Base-by-base conservation (phyloP, 1,140 invertebrate species). In the Calycopis cecrops region DNA sequence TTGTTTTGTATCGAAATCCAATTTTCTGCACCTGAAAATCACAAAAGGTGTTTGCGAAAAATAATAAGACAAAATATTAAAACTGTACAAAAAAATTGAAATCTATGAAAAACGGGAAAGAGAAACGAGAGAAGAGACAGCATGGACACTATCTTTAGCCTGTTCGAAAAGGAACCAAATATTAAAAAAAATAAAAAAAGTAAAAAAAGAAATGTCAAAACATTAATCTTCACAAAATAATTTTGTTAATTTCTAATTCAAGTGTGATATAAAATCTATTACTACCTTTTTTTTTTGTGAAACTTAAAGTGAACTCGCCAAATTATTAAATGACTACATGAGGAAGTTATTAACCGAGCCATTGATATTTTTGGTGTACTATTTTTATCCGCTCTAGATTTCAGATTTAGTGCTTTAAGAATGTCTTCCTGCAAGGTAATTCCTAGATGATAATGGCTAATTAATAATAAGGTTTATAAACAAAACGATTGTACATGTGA, bases 351-450 rank as follows among this genome's bases (percentile, higher is more conserved):
- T 40, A 14, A 64, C 40, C 28, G 42, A 35, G 48, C 49, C 59
- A 60, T 69, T 70, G 73, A 73, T 82, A 81, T 81, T 86, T 86
- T 80, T 69, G 78, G 75, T 80, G 74, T 71, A 83, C 83, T 86
- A 86, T 86, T 86, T 84, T 86, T 75, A 79, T 81, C 81, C 76
- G 81, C 78, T 84, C 77, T 79, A 81, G 71, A 78, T 63, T 63
- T 57, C 44, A 48, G 49, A 55, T 80, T 76, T 68, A 66, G 80
- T 78, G 71, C 71, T 76, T 75, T 73, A 83, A 71, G 67, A 68
- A 77, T 79, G 71, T 76, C 63, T 76, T 76, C 71, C 70, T 77
- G 73, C 60, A 73, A 67, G 73, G 76, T 83, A 61, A 80, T 59
- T 56, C 21, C 21, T 28, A 28, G 21, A 28, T 28, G 21, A 28